Conservation (phyloP, 2,888 invertebrate species). For the Salpingus planirostris region DNA sequence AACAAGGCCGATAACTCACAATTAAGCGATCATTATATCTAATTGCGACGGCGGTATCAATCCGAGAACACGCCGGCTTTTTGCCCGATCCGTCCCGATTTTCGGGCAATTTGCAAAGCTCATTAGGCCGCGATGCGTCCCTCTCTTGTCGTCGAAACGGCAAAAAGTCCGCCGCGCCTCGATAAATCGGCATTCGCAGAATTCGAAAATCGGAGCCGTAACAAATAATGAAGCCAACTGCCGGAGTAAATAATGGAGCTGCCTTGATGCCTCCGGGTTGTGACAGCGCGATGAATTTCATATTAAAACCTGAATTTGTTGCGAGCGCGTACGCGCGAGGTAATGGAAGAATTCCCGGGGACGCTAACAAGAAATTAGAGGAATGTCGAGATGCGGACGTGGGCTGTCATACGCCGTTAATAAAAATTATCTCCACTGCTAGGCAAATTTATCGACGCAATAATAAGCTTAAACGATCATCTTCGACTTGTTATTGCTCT, state of each 20-base stretch:
- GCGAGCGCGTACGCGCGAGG: not conserved
- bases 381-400: too few relatives aligned
- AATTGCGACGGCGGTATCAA: constrained; percentile 36
- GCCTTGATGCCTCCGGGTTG: constrained; percentile 16
- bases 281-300: constrained; percentile 25
- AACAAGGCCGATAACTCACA: constrained; percentile 42
- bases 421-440: too few relatives aligned
- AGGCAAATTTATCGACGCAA: too few relatives aligned
- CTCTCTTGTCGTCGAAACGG: too few relatives aligned
- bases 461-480: too few relatives aligned
- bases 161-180: constrained; percentile 24
- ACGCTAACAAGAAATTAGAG: too few relatives aligned
- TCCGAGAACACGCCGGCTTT: constrained; percentile 27
- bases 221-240: constrained; percentile 34
- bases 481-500: too few relatives aligned
- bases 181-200: constrained; percentile 34
- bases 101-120: constrained; percentile 41
- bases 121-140: constrained; percentile 30
- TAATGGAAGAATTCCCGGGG: too few relatives aligned
- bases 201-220: constrained; percentile 34
- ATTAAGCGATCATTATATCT: constrained; percentile 42
- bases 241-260: constrained; percentile 25
- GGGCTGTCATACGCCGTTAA: too few relatives aligned
- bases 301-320: constrained; percentile 16
- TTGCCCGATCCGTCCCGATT: constrained; percentile 31